Conservation (phyloP, 1,140 invertebrate species). For the Macrocentrus cingulum region DNA sequence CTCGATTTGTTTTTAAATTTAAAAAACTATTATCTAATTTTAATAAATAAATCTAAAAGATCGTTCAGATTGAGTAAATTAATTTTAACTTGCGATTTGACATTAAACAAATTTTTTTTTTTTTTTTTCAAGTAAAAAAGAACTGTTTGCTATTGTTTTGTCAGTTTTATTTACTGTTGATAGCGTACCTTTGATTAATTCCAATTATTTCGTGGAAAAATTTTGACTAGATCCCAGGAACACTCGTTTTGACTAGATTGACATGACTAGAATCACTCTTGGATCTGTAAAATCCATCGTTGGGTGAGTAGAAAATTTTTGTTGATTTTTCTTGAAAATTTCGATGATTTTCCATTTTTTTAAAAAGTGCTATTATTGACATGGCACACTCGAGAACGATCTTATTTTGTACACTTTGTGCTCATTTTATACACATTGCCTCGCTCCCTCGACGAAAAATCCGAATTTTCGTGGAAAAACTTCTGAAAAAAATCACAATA, state of each 20-base stretch:
- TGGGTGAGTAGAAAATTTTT: background rate
- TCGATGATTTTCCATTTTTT: too few species aligned
- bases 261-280: conserved; percentile 14
- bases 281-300: background rate
- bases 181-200: background rate
- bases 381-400: conserved; percentile 11
- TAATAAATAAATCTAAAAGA: conserved; percentile 5
- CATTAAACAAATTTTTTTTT: too few species aligned
- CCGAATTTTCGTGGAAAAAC: too few species aligned
- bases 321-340: too few species aligned
- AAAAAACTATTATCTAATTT: background rate
- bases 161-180: background rate
- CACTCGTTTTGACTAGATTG: background rate
- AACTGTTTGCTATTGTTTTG: background rate
- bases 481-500: too few species aligned
- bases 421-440: background rate
- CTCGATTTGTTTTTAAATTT: background rate
- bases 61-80: background rate
- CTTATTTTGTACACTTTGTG: conserved; percentile 25
- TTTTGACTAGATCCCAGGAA: conserved; percentile 7
- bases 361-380: too few species aligned
- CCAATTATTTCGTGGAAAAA: background rate
- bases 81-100: background rate
- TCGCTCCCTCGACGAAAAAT: too few species aligned
- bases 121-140: background rate